phyloP scores from a whole-genome alignment of 1,140 invertebrate genomes.

The Zaprionus camerounensis region DNA sequence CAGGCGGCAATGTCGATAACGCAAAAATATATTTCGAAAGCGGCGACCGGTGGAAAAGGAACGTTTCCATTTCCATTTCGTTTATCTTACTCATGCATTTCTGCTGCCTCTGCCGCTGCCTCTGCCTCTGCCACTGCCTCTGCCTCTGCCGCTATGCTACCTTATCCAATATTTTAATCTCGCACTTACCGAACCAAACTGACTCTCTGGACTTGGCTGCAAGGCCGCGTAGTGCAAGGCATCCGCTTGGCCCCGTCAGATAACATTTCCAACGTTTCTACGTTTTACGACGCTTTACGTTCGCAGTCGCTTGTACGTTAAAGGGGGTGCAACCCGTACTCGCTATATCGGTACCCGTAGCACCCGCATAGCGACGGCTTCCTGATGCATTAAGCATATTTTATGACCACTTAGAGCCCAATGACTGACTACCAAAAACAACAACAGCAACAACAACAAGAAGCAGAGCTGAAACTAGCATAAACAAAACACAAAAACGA shows the following conservation, averaged over 20 bases:
- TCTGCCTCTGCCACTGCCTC: not conserved
- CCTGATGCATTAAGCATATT: constrained; percentile 82
- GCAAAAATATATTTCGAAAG: constrained; percentile 13
- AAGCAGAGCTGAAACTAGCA: not conserved
- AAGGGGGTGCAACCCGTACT: constrained; percentile 45
- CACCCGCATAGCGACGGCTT: constrained; percentile 72
- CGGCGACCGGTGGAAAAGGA: constrained; percentile 40
- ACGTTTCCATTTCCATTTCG: constrained; percentile 65
- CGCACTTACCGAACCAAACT: constrained; percentile 62
- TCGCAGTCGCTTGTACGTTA: constrained; percentile 2
- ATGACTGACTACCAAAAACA: constrained; percentile 30
- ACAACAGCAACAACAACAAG: constrained; percentile 13
- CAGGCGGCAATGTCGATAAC: constrained; percentile 41
- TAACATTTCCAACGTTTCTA: constrained; percentile 50
- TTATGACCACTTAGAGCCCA: constrained; percentile 74
- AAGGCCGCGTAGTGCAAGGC: not conserved
- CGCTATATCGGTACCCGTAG: not conserved
- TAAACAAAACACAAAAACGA: not conserved
- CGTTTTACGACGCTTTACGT: not conserved
- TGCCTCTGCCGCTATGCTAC: constrained; percentile 24
- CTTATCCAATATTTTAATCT: constrained; percentile 83
- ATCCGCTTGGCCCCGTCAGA: constrained; percentile 35
- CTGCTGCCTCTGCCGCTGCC: constrained; percentile 56
- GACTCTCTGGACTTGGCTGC: constrained; percentile 2
- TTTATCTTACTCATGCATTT: constrained; percentile 61